phyloP scores from a whole-genome alignment of 2,797 vertebrate species.

The Tragopan temminckii region DNA sequence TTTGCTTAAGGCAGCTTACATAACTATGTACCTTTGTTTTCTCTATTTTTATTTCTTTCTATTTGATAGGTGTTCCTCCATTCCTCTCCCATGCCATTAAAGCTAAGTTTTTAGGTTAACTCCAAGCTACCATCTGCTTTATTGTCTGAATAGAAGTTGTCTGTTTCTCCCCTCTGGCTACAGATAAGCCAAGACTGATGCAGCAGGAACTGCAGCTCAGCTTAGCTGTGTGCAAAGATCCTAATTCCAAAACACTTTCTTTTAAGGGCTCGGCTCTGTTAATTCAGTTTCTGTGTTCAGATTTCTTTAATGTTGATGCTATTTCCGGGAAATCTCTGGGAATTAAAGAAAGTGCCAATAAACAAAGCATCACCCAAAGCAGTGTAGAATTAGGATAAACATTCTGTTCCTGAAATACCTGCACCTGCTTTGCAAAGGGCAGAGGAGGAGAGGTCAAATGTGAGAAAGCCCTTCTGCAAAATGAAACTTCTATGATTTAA shows the following conservation, averaged over 20 bases:
- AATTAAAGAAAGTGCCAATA: not conserved
- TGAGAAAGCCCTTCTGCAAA: not conserved
- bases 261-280: not conserved
- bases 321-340: not conserved
- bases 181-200: not conserved
- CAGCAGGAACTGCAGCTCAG: not conserved
- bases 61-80: not conserved
- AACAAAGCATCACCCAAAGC: not conserved
- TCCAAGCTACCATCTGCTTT: not conserved
- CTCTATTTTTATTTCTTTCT: not conserved
- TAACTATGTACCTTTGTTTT: not conserved
- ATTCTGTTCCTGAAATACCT: not conserved
- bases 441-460: not conserved
- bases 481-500: not conserved
- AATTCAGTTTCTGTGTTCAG: not conserved
- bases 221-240: not conserved
- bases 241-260: not conserved
- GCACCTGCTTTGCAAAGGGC: not conserved
- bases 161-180: not conserved
- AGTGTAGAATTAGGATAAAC: not conserved
- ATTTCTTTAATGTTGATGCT: not conserved
- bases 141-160: not conserved
- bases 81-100: fast-evolving
- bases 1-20: not conserved
- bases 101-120: not conserved